Conservation (phyloP, 2,113 vertebrate genomes). For the Platichthys flesus region DNA sequence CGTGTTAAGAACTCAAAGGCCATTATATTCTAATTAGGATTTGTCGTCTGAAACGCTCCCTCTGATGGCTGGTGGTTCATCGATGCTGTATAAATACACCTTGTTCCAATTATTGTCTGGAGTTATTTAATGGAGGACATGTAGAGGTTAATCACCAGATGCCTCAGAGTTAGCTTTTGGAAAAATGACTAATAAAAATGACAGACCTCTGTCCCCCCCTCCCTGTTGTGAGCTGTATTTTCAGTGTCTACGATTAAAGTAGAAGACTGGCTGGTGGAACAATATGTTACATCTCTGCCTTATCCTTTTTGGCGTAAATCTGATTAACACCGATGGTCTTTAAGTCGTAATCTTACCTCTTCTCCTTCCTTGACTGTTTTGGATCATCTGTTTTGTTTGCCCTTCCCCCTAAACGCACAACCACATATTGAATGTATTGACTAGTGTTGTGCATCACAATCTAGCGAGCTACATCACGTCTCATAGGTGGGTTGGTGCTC, state of each 20-base stretch:
- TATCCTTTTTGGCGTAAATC: neutral
- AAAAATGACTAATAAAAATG: constrained; percentile 63
- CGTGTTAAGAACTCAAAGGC: constrained; percentile 28
- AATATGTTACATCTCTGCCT: constrained; percentile 7
- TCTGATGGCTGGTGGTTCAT: constrained; percentile 42
- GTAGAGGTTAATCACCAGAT: constrained; percentile 72
- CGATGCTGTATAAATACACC: constrained; percentile 58
- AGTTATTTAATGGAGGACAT: constrained; percentile 70
- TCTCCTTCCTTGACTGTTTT: neutral
- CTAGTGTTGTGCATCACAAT: too few species aligned
- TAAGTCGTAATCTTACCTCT: neutral
- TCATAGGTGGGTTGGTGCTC: too few species aligned
- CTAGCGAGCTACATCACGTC: too few species aligned
- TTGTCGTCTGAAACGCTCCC: constrained; percentile 40
- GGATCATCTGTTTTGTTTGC: constrained; percentile 4
- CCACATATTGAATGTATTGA: too few species aligned
- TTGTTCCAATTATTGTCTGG: constrained; percentile 68
- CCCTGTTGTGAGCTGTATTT: constrained; percentile 5
- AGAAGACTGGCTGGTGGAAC: neutral
- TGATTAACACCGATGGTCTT: neutral
- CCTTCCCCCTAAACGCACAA: too few species aligned
- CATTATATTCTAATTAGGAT: constrained; percentile 66
- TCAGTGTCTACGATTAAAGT: constrained; percentile 6
- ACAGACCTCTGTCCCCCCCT: constrained; percentile 13
- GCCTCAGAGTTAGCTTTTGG: constrained; percentile 50